Conservation (phyloP, 2,888 invertebrate genomes). For the Apamea monoglypha region DNA sequence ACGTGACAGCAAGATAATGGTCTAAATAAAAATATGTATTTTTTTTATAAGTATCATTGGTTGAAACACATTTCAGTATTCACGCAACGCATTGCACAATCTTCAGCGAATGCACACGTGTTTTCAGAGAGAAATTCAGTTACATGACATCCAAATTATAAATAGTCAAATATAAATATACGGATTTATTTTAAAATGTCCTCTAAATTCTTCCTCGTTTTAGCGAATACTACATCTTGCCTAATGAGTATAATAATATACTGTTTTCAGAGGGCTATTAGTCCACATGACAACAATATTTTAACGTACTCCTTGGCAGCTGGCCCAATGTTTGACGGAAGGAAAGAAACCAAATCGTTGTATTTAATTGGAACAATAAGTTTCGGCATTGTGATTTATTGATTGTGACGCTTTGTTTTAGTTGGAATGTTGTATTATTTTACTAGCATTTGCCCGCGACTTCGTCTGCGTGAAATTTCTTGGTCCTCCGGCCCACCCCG, state of each 20-base stretch:
- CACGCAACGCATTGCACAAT: slow-evolving; percentile 45
- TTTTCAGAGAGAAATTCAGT: slow-evolving; percentile 42
- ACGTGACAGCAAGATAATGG: too few relatives aligned
- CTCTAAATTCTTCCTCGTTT: slow-evolving; percentile 71
- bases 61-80: background rate
- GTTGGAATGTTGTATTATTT: background rate
- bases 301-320: slow-evolving; percentile 79
- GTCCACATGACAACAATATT: slow-evolving; percentile 78
- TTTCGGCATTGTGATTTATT: slow-evolving; percentile 67
- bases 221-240: slow-evolving; percentile 67
- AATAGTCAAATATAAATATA: slow-evolving; percentile 65
- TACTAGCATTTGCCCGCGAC: background rate
- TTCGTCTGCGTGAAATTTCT: background rate
- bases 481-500: too few relatives aligned
- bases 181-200: slow-evolving; percentile 70
- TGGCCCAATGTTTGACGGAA: slow-evolving; percentile 81
- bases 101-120: slow-evolving; percentile 38
- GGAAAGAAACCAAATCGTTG: slow-evolving; percentile 75
- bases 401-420: slow-evolving; percentile 35
- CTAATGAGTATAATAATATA: slow-evolving; percentile 71
- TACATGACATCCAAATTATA: slow-evolving; percentile 54
- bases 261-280: slow-evolving; percentile 69
- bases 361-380: slow-evolving; percentile 75
- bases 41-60: background rate
- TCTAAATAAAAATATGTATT: background rate